A percentile compares a stretch with the other conserved stretches of the same genome.
Evolutionary conservation across 2,888 invertebrate species (phyloP).

Genomic region (Ophion ellenae): DNA sequence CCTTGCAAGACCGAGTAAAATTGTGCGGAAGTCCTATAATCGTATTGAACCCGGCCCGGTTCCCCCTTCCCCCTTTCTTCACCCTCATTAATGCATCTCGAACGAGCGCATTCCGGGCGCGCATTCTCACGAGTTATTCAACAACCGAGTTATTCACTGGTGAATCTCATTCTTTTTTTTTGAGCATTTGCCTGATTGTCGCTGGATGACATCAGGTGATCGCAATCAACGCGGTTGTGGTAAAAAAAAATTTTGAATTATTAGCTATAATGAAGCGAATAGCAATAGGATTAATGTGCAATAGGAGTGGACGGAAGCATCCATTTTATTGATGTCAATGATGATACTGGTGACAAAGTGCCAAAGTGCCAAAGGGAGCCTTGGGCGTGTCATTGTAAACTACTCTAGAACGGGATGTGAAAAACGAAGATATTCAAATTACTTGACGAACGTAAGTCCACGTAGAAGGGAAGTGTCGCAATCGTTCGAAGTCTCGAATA

Average conservation of each 20-base stretch:
- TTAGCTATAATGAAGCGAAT: background rate
- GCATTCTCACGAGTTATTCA: no score
- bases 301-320: background rate
- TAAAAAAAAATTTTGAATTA: background rate
- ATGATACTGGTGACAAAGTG: conserved; percentile 1
- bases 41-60: background rate
- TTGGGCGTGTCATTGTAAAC: conserved; percentile 10
- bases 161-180: no score
- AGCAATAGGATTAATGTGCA: background rate
- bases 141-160: no score
- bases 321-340: conserved; percentile 1
- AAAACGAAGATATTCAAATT: conserved; percentile 19
- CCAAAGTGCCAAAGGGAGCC: conserved; percentile 8
- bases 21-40: conserved; percentile 50
- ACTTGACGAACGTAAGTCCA: conserved; percentile 11
- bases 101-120: background rate
- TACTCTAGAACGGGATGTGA: conserved; percentile 1
- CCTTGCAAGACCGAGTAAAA: background rate
- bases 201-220: background rate
- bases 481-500: conserved; percentile 18
- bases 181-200: no score
- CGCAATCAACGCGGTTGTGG: background rate
- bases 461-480: conserved; percentile 37
- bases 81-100: conserved; percentile 13
- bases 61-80: no score